Base-by-base conservation (phyloP, 2,888 invertebrate genomes). In the Lasius platythorax region DNA sequence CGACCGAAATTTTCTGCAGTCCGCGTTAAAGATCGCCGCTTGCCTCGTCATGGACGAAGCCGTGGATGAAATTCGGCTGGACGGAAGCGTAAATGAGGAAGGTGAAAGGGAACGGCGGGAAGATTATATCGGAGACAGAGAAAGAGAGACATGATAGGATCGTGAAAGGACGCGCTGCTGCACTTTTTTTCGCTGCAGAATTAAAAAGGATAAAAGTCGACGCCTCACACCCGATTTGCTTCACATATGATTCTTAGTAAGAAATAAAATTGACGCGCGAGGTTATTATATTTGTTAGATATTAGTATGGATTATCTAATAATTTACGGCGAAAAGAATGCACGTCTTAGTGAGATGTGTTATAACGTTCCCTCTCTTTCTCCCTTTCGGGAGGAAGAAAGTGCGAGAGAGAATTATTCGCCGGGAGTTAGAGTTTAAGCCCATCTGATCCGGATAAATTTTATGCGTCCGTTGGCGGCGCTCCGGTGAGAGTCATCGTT, bases 1-100 rank as follows among this genome's bases (percentile, higher is more conserved):
- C 78, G 66, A 84, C 83, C 84, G 81, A 84, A 70, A 82, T 84
- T 82, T 70, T 79, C 79, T 79, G 70, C 79, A 37, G 43, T 58
- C 33, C 46, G 46, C 33, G 43, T 46, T 61, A 46, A 79, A 78
- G 79, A 9, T 46, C 23, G 68, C 33, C 33, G 33, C 23, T 5
- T 5, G 37, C 12, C 58, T 58, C 11, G 23, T 37, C 53, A 3
- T 18, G 23, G 33, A 70, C 23, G 15, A n/a, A 43, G 40, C 40
- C 56, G n/a, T 40, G n/a, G 56, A 67, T 67, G 79, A 79, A 70
- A 79, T 61, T 79, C 28, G 23, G 12, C 46, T 70, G 46, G 46
- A 30, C 58, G 79, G 46, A 70, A 70, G 58, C 28, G 15, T 23
- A 46, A 79, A 70, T 46, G 46, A 79, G 28, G 33, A 37, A 23